A percentile compares a stretch with the other conserved stretches of the same genome.
Conservation (phyloP, 2,113 vertebrate genomes). For the Oncorhynchus clarkii region DNA sequence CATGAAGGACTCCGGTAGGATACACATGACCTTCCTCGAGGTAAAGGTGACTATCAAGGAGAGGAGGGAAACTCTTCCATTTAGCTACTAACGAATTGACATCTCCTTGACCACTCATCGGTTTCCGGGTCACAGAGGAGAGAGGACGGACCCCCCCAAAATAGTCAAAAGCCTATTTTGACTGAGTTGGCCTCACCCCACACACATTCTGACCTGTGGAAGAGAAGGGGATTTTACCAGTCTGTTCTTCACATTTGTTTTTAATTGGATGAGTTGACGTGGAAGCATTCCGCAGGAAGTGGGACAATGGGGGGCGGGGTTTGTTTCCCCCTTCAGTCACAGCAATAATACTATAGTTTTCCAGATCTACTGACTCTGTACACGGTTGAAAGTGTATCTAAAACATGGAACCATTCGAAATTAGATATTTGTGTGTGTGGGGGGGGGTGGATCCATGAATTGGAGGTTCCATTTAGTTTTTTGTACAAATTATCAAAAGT, state of each 20-base stretch:
- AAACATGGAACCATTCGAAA: background rate
- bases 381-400: background rate
- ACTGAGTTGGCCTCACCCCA: background rate
- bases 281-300: background rate
- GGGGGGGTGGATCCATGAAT: background rate
- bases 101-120: too few relatives aligned
- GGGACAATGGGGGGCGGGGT: background rate
- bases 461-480: background rate
- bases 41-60: too few relatives aligned
- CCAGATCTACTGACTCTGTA: background rate
- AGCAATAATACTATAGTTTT: constrained; percentile 55
- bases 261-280: background rate
- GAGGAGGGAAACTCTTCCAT: too few relatives aligned
- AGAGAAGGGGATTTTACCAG: background rate
- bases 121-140: too few relatives aligned
- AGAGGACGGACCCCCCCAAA: too few relatives aligned
- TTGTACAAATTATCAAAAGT: background rate
- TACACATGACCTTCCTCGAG: too few relatives aligned
- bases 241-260: background rate
- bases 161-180: background rate
- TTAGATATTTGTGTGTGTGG: too few relatives aligned
- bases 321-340: constrained; percentile 23
- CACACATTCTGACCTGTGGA: background rate
- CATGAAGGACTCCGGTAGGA: too few relatives aligned
- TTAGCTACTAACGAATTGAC: too few relatives aligned